Conservation (phyloP, 2,888 invertebrate species). For the Neria commutata region DNA sequence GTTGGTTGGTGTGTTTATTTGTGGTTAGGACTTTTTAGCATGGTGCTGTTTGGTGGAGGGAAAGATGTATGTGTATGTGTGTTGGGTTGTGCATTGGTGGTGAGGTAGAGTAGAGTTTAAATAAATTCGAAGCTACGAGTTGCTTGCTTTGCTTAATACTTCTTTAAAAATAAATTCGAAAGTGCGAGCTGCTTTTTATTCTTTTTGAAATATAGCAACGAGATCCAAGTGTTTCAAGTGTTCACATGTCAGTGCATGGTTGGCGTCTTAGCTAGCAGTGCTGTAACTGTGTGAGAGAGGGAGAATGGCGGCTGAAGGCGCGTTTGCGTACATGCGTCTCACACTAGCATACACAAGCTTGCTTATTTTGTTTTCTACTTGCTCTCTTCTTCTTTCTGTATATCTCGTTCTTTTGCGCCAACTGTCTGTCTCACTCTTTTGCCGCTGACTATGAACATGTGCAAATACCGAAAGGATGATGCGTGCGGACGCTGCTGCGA, state of each 20-base stretch:
- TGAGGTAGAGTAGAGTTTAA: slow-evolving; percentile 19
- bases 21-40: slow-evolving; percentile 4
- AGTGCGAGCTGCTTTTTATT: not conserved
- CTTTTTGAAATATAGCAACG: slow-evolving; percentile 20
- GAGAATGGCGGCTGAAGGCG: no score
- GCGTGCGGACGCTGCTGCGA: slow-evolving; percentile 53
- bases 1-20: slow-evolving; percentile 1
- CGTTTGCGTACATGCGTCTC: no score
- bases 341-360: no score
- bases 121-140: slow-evolving; percentile 7
- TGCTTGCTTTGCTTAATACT: slow-evolving; percentile 27
- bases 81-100: slow-evolving; percentile 1
- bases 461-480: slow-evolving; percentile 60
- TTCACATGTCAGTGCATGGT: slow-evolving; percentile 14
- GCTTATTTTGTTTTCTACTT: slow-evolving; percentile 17
- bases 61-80: not conserved
- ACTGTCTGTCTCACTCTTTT: no score
- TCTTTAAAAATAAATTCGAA: not conserved
- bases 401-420: no score
- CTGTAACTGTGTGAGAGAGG: not conserved
- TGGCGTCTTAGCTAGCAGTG: not conserved
- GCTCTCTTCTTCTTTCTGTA: slow-evolving; percentile 28
- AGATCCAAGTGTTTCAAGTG: slow-evolving; percentile 35
- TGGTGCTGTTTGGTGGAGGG: no score
- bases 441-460: slow-evolving; percentile 61